A percentile compares a stretch with the other conserved stretches of the same genome.
Conservation (phyloP, 2,888 invertebrate genomes). For the Diloba caeruleocephala region DNA sequence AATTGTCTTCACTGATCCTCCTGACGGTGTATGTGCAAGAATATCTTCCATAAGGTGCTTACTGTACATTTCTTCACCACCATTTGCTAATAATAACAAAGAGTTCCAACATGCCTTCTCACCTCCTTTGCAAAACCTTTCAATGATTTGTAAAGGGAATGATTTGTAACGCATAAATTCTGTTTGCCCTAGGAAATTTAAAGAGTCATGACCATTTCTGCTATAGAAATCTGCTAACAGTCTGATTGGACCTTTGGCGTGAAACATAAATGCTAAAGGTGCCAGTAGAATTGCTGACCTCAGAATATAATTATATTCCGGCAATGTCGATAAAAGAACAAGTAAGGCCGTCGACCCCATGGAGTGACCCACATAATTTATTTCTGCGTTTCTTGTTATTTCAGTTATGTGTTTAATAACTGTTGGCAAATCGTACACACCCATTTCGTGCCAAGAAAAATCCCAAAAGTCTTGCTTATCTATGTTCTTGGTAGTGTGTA, state of each 20-base stretch:
- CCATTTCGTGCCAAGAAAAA: conserved; percentile 74
- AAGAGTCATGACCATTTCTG: conserved; percentile 37
- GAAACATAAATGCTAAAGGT: conserved; percentile 67
- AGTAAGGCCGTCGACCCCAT: conserved; percentile 69
- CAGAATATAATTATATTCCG: conserved; percentile 61
- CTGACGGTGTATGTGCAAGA: conserved; percentile 50
- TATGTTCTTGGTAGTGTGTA: conserved; percentile 41
- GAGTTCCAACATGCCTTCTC: conserved; percentile 58
- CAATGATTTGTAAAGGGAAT: conserved; percentile 52
- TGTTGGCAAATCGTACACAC: conserved; percentile 65
- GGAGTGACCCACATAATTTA: conserved; percentile 68
- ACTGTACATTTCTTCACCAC: conserved; percentile 51
- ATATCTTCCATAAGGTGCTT: conserved; percentile 40
- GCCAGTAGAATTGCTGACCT: conserved; percentile 63
- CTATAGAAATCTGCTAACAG: conserved; percentile 56
- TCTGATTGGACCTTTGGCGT: conserved; percentile 63
- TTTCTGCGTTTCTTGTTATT: conserved; percentile 42
- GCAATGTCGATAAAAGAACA: conserved; percentile 60
- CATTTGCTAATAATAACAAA: conserved; percentile 59
- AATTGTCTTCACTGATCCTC: conserved; percentile 65
- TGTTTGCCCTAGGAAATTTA: conserved; percentile 52
- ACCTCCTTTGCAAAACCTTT: conserved; percentile 59
- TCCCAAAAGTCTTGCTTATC: conserved; percentile 62
- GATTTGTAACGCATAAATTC: conserved; percentile 50
- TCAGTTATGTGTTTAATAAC: conserved; percentile 61